Percentiles rank a stretch among this genome's conserved stretches.
Conservation (phyloP, 1,140 invertebrate species). For the Drosophila funebris region DNA sequence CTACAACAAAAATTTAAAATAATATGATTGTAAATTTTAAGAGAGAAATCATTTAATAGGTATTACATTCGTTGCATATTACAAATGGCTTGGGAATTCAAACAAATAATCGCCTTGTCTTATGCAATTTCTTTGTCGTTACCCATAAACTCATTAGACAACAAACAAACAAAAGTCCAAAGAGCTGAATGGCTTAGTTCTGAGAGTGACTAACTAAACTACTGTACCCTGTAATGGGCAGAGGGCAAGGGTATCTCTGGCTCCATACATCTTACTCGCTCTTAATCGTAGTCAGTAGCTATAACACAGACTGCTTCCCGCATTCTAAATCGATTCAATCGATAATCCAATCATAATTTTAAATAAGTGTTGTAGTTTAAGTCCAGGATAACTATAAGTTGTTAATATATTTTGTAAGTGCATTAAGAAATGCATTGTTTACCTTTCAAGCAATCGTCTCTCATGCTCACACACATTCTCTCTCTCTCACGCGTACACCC, state of each 20-base stretch:
- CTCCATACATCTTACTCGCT: too few species aligned
- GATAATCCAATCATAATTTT: too few species aligned
- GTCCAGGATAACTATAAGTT: neutral
- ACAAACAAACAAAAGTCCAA: conserved; percentile 38
- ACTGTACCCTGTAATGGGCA: neutral
- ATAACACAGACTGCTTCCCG: too few species aligned
- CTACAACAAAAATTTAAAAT: too few species aligned
- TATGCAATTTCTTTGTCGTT: conserved; percentile 52
- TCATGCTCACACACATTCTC: neutral
- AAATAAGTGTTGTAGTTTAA: too few species aligned
- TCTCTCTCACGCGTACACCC: neutral
- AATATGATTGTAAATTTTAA: neutral
- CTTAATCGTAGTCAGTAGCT: too few species aligned
- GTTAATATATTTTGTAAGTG: neutral
- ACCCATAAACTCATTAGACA: conserved; percentile 53
- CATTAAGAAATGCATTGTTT: conserved; percentile 7
- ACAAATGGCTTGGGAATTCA: neutral
- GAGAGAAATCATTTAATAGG: neutral
- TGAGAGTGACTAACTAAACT: neutral
- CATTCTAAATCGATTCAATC: too few species aligned
- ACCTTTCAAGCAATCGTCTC: conserved; percentile 24
- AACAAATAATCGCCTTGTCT: conserved; percentile 33
- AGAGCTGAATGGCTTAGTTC: neutral
- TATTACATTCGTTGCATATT: neutral
- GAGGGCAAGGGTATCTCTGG: neutral